Base-by-base conservation (phyloP, 2,888 invertebrate genomes). In the Drosophila cognata region DNA sequence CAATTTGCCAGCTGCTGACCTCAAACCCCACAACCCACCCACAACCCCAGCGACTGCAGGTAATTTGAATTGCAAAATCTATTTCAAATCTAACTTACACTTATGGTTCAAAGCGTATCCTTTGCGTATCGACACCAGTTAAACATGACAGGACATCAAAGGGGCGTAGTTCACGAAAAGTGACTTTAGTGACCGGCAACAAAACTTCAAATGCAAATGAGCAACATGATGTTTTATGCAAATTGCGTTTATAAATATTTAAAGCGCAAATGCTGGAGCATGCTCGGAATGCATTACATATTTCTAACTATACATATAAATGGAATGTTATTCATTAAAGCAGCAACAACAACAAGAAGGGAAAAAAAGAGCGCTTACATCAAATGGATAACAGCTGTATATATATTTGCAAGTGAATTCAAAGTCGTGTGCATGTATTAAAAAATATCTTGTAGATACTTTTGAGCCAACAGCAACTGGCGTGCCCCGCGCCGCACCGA, bases 371-470 rank as follows among this genome's bases (percentile, higher is more conserved):
- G n/a, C 43, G 48, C 53, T 69, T 76, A 75, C 79, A 84, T 80
- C 77, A 84, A 85, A 82, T 78, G 74, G 72, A 77, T 71, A 61
- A 71, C 67, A 62, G 57, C 59, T 69, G 65, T 52, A 55, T 55
- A 55, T 35, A 13, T 66, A 58, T 80, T 36, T 75, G 61, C 59
- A 53, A 50, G 62, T 48, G 46, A 50, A 55, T 76, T 65, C 67
- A 65, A 70, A 79, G 76, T 78, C 77, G 84, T 78, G 82, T 74
- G 84, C 79, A 87, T 89, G 88, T 90, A 89, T 90, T 89, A 86
- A 89, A 88, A 89, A 89, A 89, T 89, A 90, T 89, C 82, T 89
- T 77, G 74, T 74, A 86, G 90, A 89, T 90, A 87, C 90, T 89
- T 89, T 70, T 71, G 73, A 62, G 38, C 68, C 55, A 76, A 57